phyloP scores from a whole-genome alignment of 2,888 invertebrate species.

The Emmelina monodactyla region DNA sequence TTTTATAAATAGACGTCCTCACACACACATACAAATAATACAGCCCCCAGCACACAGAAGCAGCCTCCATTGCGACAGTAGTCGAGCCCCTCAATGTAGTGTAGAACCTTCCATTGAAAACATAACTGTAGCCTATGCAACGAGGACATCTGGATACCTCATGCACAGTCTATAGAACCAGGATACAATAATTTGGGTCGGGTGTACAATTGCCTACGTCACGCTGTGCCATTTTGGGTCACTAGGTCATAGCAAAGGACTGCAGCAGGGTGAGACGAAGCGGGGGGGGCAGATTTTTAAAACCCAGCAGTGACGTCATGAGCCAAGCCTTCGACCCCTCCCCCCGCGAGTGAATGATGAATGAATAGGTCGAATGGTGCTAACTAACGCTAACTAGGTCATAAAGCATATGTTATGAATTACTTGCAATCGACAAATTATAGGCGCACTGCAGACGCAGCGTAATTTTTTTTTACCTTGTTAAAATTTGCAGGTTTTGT shows the following conservation, averaged over 20 bases:
- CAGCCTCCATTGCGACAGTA: constrained; percentile 21
- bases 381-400: constrained; percentile 31
- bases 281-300: constrained; percentile 42
- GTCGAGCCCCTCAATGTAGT: too few relatives aligned
- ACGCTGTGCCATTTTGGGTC: constrained; percentile 50
- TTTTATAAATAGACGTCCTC: too few relatives aligned
- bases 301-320: constrained; percentile 49
- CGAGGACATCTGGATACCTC: too few relatives aligned
- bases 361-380: constrained; percentile 44
- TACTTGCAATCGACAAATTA: too few relatives aligned
- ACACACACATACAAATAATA: constrained; percentile 10
- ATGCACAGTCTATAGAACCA: too few relatives aligned
- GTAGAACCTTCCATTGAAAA: constrained; percentile 53
- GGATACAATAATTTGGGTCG: too few relatives aligned
- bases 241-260: constrained; percentile 56
- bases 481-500: too few relatives aligned
- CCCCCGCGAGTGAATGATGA: constrained; percentile 43
- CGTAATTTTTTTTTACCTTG: too few relatives aligned
- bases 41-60: constrained; percentile 17
- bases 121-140: constrained; percentile 19
- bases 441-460: too few relatives aligned
- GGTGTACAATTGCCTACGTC: constrained; percentile 46
- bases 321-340: constrained; percentile 30
- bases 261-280: constrained; percentile 37
- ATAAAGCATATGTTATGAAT: constrained; percentile 16